Evolutionary conservation across 2,888 invertebrate species (phyloP).

Genomic region (Meiosimyza decipiens): DNA sequence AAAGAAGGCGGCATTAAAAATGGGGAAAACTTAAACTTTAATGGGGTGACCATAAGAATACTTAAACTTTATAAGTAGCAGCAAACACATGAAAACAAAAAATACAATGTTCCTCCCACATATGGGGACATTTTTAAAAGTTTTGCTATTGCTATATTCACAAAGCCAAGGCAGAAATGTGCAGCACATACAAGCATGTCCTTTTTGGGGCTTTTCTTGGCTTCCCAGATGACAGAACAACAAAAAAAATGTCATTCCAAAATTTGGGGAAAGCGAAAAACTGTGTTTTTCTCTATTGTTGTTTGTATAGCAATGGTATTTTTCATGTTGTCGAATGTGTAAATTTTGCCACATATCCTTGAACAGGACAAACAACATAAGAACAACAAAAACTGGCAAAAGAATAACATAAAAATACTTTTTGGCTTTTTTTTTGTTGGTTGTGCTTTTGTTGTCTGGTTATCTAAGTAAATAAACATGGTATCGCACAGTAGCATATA

Average conservation of each 20-base stretch:
- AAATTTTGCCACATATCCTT: conserved; percentile 37
- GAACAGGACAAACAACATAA: conserved; percentile 46
- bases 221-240: background rate
- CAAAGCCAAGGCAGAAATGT: background rate
- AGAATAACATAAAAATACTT: conserved; percentile 42
- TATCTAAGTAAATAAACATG: conserved; percentile 54
- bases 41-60: background rate
- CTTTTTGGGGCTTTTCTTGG: conserved; percentile 21
- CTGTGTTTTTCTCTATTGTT: conserved; percentile 6
- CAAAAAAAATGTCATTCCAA: background rate
- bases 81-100: background rate
- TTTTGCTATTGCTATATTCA: background rate
- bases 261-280: conserved; percentile 12
- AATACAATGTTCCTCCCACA: background rate
- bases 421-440: conserved; percentile 44
- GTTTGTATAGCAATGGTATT: conserved; percentile 7
- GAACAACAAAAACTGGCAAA: conserved; percentile 43
- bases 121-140: conserved; percentile 17
- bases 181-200: background rate
- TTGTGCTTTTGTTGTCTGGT: conserved; percentile 58
- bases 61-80: background rate
- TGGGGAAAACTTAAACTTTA: background rate
- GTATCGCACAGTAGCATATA: too few relatives aligned
- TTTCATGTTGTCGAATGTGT: conserved; percentile 30
- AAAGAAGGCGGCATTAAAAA: background rate